Percentiles rank a stretch among this genome's conserved stretches.
Evolutionary conservation across 2,113 vertebrate species (phyloP).

Genomic region (Aphelocoma coerulescens): DNA sequence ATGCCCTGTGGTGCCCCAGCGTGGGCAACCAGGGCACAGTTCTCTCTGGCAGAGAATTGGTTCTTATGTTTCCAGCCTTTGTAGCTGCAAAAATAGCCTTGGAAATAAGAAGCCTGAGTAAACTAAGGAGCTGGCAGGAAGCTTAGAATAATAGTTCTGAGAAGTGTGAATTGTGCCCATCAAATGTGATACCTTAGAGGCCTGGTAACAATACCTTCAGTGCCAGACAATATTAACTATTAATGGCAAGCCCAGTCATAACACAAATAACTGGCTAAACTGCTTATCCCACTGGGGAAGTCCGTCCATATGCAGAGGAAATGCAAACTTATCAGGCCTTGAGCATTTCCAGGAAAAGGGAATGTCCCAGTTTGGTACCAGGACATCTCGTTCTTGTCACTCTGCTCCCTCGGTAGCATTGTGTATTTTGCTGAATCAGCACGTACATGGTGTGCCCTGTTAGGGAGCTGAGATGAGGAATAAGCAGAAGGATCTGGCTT

Average conservation of each 20-base stretch:
- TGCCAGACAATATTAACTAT: background rate
- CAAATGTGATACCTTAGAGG: constrained; percentile 10
- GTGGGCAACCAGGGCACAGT: background rate
- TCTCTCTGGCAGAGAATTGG: background rate
- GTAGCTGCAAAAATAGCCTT: constrained; percentile 11
- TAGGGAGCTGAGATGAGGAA: background rate
- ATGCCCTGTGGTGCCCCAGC: background rate
- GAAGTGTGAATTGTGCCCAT: constrained; percentile 19
- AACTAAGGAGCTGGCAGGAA: constrained; percentile 44
- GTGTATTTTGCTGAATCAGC: background rate
- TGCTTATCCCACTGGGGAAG: background rate
- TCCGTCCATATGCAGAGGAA: background rate
- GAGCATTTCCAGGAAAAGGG: background rate
- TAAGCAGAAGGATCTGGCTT: background rate
- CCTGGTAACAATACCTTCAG: background rate
- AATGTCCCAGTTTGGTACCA: background rate
- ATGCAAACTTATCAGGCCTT: background rate
- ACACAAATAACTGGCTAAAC: background rate
- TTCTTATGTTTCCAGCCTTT: constrained; percentile 7
- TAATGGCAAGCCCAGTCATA: background rate
- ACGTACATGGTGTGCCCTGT: accelerated
- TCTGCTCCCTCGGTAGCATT: background rate
- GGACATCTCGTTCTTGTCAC: background rate
- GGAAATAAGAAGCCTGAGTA: background rate
- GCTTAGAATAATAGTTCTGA: constrained; percentile 15